Evolutionary conservation across 92 coral and sea anemone genomes (phyloP), one percentile per base, ranked within the genome.

Genomic region (Epizoanthus rinbou): DNA sequence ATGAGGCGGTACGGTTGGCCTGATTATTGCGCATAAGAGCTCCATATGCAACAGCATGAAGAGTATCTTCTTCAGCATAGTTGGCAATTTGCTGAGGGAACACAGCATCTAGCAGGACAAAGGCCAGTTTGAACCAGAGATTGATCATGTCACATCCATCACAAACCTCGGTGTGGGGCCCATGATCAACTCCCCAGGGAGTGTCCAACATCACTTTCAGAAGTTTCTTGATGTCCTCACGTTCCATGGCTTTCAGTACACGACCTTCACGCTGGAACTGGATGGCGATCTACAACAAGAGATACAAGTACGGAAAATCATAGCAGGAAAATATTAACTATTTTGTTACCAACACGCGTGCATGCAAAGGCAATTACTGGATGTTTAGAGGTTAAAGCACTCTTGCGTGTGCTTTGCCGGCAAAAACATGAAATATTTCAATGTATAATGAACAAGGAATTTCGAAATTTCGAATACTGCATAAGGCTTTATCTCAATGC

Each of bases 111-210:
- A 96, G 87, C 18, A 96, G 81, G 85, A 92, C 87, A 74, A 89
- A 91, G 21, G 98, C 97, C 70, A 96, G 85, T 62, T 92, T 93
- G 83, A 96, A 96, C 99, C 99, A 96, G 65, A 96, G 93, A 3
- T 91, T 90, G 25, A 91, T 86, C 99, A 91, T 90, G 68, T 94
- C 95, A 57, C 99, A 94, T 89, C 91, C 92, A 64, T 90, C 91
- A 45, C 99, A 96, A 43, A 90, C 84, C 14, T 90, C 93, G 10
- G 93, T 89, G 84, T 96, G 98, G 79, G 88, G 92, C 50, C 95
- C 98, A 75, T 96, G 99, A 9, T 75, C 57, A 6, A 94, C 98
- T 11, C 90, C 86, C 99, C 99, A 96, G 2, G 98, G 87, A 50
- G 91, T 87, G 37, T 96, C 99, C 45, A 96, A 86, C 99, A 96